phyloP scores from a whole-genome alignment of 2,888 invertebrate genomes.

The Ochropacha duplaris region DNA sequence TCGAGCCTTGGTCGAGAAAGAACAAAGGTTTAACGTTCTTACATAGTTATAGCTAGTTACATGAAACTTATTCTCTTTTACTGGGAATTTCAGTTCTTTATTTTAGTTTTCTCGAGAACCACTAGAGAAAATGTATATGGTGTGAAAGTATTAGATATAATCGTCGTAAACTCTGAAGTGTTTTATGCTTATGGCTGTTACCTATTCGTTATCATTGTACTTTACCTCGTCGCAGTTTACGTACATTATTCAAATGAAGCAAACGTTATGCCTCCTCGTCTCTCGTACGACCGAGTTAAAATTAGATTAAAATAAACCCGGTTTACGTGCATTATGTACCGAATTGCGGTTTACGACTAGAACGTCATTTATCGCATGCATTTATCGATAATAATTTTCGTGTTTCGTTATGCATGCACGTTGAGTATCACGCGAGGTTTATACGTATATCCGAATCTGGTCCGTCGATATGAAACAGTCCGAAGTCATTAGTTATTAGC shows the following conservation, averaged over 20 bases:
- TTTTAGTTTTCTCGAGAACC: constrained; percentile 48
- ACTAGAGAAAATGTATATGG: constrained; percentile 46
- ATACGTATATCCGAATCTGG: constrained; percentile 26
- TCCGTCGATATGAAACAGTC: constrained; percentile 21
- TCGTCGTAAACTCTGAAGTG: constrained; percentile 30
- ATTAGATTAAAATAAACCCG: constrained; percentile 25
- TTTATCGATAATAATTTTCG: constrained; percentile 24
- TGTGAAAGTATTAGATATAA: constrained; percentile 59
- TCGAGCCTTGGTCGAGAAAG: constrained; percentile 64
- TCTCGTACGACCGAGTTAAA: constrained; percentile 15
- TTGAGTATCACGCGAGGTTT: constrained; percentile 24
- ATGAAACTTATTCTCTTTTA: constrained; percentile 71
- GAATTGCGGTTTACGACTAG: constrained; percentile 15
- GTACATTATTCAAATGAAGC: constrained; percentile 24
- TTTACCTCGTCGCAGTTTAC: constrained; percentile 7
- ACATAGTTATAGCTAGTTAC: constrained; percentile 76
- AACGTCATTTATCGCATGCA: constrained; percentile 24
- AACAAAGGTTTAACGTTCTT: constrained; percentile 74
- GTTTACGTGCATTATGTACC: constrained; percentile 18
- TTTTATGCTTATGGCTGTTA: constrained; percentile 32
- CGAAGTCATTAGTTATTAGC: constrained; percentile 48
- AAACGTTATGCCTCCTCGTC: constrained; percentile 9
- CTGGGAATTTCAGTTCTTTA: constrained; percentile 64
- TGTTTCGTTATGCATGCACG: constrained; percentile 29
- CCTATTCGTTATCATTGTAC: constrained; percentile 23